phyloP scores from a whole-genome alignment of 2,113 vertebrate species.

The Atherinomorus stipes region DNA sequence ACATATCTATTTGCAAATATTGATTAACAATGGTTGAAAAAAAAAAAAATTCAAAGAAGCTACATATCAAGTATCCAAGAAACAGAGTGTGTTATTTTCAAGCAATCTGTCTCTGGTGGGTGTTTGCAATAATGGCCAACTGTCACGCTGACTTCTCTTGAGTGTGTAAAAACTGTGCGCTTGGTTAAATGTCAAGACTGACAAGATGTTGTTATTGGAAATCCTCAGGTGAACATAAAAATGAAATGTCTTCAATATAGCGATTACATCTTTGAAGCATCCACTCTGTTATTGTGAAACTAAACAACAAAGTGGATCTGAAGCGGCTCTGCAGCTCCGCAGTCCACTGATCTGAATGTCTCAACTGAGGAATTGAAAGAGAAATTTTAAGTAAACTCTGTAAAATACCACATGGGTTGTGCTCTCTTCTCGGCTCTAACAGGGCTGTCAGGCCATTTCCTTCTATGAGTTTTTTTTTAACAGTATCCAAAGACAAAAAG shows the following conservation, averaged over 20 bases:
- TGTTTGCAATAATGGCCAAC: constrained; percentile 33
- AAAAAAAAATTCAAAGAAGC: too few species aligned
- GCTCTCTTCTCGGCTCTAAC: constrained; percentile 2
- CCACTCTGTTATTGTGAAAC: too few species aligned
- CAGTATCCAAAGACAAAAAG: constrained; percentile 20
- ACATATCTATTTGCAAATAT: too few species aligned
- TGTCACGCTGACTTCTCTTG: constrained; percentile 11
- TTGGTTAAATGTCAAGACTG: too few species aligned
- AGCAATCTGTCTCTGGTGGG: constrained; percentile 34
- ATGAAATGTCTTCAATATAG: too few species aligned
- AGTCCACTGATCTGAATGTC: not conserved
- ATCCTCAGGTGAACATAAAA: too few species aligned
- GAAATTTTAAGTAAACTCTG: constrained; percentile 2
- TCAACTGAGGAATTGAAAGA: not conserved
- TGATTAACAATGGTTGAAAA: too few species aligned
- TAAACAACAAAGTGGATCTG: too few species aligned
- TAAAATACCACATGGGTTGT: constrained; percentile 5
- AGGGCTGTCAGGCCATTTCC: constrained; percentile 15
- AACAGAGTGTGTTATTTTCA: not conserved
- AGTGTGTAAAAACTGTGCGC: too few species aligned
- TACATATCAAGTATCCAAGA: too few species aligned
- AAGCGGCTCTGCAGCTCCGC: not conserved
- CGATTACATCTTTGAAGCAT: too few species aligned
- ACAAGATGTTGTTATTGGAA: too few species aligned
- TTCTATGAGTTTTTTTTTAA: not conserved